Evolutionary conservation across 2,797 vertebrate species (phyloP).

Genomic region (Rhinichthys osculus): DNA sequence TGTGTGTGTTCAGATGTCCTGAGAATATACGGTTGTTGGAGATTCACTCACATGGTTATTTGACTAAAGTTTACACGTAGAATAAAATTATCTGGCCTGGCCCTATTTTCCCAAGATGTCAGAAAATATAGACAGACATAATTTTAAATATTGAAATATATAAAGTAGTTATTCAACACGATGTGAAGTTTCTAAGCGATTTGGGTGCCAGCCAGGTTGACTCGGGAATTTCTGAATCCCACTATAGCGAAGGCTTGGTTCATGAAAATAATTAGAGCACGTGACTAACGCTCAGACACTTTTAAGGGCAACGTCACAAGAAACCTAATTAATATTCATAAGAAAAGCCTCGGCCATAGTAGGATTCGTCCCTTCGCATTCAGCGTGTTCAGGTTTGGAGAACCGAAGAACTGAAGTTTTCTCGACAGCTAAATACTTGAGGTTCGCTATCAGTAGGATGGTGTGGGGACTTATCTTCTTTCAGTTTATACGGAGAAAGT

Average conservation of each 20-base stretch:
- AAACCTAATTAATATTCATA: conserved; percentile 18
- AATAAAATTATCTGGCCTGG: neutral
- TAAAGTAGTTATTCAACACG: neutral
- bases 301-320: neutral
- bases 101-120: neutral
- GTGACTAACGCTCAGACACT: neutral
- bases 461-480: neutral
- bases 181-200: neutral
- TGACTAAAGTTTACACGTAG: neutral
- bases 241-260: neutral
- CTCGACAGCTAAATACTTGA: neutral
- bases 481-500: conserved; percentile 1
- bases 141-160: neutral
- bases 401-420: conserved; percentile 10
- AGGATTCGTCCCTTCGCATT: neutral
- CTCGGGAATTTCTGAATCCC: neutral
- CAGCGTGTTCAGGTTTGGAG: neutral
- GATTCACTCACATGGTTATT: neutral
- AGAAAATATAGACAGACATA: neutral
- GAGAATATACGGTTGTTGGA: neutral
- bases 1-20: neutral
- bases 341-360: neutral
- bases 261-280: neutral
- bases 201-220: neutral
- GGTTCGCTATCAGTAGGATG: neutral